These are phyloP conservation scores for Carterocephalus palaemon DNA, from an alignment of 2,888 invertebrate species.

Conservation along the genomic window DNA sequence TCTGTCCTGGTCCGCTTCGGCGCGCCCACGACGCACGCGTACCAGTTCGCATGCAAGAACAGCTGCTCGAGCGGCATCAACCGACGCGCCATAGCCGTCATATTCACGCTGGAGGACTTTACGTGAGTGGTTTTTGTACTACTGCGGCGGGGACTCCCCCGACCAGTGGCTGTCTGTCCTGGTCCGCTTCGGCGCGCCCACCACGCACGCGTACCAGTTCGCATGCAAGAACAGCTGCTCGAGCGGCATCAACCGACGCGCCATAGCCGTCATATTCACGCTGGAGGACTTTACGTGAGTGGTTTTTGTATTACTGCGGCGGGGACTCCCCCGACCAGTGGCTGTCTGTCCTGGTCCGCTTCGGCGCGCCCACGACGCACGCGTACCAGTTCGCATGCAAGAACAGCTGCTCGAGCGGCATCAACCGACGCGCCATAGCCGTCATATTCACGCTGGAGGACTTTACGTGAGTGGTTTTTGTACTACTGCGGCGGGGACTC, in stretches of 20 bases:
- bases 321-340: no score
- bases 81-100: constrained; percentile 82
- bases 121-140: constrained; percentile 52
- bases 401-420: constrained; percentile 87
- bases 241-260: constrained; percentile 86
- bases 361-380: constrained; percentile 59
- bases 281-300: constrained; percentile 79
- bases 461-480: constrained; percentile 53
- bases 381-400: constrained; percentile 87
- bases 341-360: constrained; percentile 51
- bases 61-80: constrained; percentile 89
- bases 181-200: constrained; percentile 42
- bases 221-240: constrained; percentile 88
- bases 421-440: constrained; percentile 85
- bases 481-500: no score
- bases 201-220: constrained; percentile 83
- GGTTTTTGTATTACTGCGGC: neutral
- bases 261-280: constrained; percentile 84
- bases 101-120: constrained; percentile 83
- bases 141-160: no score
- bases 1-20: constrained; percentile 49
- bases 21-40: constrained; percentile 75
- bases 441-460: constrained; percentile 85
- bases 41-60: constrained; percentile 87
- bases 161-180: no score